A percentile compares a stretch with the other conserved stretches of the same genome.
phyloP scores from a whole-genome alignment of 2,888 invertebrate genomes.

The Glaucopsyche alexis region DNA sequence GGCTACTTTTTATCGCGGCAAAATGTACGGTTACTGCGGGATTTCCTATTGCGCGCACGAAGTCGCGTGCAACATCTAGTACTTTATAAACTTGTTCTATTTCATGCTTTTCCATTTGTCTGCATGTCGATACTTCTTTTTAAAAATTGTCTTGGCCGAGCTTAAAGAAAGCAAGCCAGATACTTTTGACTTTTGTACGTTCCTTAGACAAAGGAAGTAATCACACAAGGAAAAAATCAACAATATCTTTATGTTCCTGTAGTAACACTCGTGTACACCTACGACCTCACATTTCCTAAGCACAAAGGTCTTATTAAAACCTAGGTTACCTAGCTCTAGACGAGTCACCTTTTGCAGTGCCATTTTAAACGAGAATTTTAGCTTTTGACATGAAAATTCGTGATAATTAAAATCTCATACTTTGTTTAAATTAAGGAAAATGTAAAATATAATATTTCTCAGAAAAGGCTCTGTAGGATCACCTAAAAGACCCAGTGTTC shows the following conservation, averaged over 20 bases:
- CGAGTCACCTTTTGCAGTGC: background rate
- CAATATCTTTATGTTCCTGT: constrained; percentile 12
- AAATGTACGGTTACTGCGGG: too few relatives aligned
- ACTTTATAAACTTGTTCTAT: too few relatives aligned
- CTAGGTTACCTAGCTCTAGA: background rate
- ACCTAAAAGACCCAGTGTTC: too few relatives aligned
- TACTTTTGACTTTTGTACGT: background rate
- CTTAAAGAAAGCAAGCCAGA: background rate
- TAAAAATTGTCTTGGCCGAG: too few relatives aligned
- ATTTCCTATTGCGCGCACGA: too few relatives aligned
- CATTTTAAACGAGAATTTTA: background rate
- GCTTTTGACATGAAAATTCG: background rate
- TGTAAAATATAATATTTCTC: background rate
- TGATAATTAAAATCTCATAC: constrained; percentile 7
- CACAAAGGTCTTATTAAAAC: constrained; percentile 22
- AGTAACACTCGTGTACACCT: background rate
- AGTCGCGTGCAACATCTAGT: too few relatives aligned
- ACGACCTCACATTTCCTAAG: background rate
- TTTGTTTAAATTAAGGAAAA: constrained; percentile 5
- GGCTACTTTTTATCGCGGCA: too few relatives aligned
- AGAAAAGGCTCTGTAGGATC: background rate
- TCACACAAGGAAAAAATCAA: background rate
- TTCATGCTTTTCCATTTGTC: too few relatives aligned
- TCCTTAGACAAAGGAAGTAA: constrained; percentile 22
- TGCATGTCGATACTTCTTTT: too few relatives aligned